Evolutionary conservation across 2,113 vertebrate genomes (phyloP).

Genomic region (Gobiocypris rarus): DNA sequence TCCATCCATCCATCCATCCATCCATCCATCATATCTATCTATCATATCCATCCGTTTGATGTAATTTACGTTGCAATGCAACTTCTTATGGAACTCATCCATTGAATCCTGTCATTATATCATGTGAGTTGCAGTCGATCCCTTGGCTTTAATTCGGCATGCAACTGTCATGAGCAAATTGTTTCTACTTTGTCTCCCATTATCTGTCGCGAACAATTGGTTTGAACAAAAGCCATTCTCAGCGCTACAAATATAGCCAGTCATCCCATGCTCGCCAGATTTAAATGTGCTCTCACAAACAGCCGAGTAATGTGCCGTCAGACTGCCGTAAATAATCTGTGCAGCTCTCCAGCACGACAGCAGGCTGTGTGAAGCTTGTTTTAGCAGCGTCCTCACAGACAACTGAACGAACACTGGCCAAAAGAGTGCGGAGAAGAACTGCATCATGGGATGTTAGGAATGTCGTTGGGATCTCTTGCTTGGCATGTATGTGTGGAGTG

Average conservation of each 20-base stretch:
- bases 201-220: neutral
- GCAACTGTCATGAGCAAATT: neutral
- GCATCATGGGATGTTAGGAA: constrained; percentile 8
- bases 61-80: too few relatives aligned
- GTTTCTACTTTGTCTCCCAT: constrained; percentile 28
- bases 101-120: neutral
- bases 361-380: constrained; percentile 15
- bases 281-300: constrained; percentile 41
- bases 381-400: constrained; percentile 38
- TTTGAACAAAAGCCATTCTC: constrained; percentile 26
- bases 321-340: constrained; percentile 37
- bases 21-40: too few relatives aligned
- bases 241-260: constrained; percentile 28
- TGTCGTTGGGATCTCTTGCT: constrained; percentile 26
- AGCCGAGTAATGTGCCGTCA: constrained; percentile 47
- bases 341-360: neutral
- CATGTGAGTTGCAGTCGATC: neutral
- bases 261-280: constrained; percentile 29
- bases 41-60: too few relatives aligned
- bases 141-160: neutral
- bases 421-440: constrained; percentile 3
- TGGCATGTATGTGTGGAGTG: constrained; percentile 14
- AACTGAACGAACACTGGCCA: constrained; percentile 13
- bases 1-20: too few relatives aligned
- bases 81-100: neutral